Evolutionary conservation across 2,888 invertebrate genomes (phyloP), one percentile per base, ranked within the genome.

Genomic region (Tipula confusa): DNA sequence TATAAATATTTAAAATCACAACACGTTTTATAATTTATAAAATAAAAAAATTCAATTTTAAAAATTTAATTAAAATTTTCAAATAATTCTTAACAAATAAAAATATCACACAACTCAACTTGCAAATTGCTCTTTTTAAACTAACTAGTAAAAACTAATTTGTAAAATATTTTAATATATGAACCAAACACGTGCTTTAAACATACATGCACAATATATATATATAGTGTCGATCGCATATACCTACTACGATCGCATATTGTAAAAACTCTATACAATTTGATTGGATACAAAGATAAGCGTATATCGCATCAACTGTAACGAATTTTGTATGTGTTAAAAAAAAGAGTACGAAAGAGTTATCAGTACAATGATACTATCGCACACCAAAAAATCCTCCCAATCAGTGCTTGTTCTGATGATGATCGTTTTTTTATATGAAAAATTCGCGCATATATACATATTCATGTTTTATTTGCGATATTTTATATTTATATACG

Each of bases 1-100:
- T n/a, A n/a, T n/a, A 64, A n/a, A 64, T 64, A 64, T 64, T 64
- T 64, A 64, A 64, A 64, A 64, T 64, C 24, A 64, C 64, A 64
- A 64, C 18, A 64, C 18, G 18, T 2, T 64, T 64, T 64, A 13
- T 38, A 38, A 38, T 38, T 64, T 64, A 64, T 24, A 43, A 43
- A 43, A 64, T 24, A 43, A 43, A 43, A 43, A 43, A 43, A 43
- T 43, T 43, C 15, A 43, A 43, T n/a, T 36, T 36, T 36, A 43
- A 11, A n/a, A 43, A 64, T 33, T 33, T 9, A 64, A 64, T 64
- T 64, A 24, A 18, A 64, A 24, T 1, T 24, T 64, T 64, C n/a
- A 64, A 9, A 64, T 9, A 24, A 64, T 24, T n/a, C n/a, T n/a
- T 43, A 43, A 64, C 24, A 64, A 64, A 64, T 11, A 24, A 64